phyloP scores from a whole-genome alignment of 2,113 vertebrate species.

The Dromas ardeola region DNA sequence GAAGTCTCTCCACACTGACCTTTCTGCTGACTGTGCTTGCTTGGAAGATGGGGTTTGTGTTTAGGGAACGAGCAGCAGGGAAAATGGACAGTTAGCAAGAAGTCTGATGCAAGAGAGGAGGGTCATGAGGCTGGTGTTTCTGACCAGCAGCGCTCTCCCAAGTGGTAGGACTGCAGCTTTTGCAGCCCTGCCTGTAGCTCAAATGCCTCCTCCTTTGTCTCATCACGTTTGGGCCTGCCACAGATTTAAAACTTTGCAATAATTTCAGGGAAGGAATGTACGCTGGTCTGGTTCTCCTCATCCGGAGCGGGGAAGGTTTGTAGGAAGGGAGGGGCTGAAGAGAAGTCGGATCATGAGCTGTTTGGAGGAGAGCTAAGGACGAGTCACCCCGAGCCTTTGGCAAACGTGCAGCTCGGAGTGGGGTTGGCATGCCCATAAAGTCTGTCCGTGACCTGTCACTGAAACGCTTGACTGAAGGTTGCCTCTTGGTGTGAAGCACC shows the following conservation, averaged over 20 bases:
- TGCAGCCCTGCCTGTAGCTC: neutral
- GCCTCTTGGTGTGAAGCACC: neutral
- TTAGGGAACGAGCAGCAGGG: neutral
- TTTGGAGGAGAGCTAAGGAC: neutral
- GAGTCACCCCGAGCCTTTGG: neutral
- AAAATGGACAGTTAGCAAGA: neutral
- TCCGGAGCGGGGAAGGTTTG: neutral
- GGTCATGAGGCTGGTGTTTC: neutral
- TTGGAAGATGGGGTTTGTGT: neutral
- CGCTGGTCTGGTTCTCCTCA: neutral
- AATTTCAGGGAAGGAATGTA: neutral
- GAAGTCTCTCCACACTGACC: neutral
- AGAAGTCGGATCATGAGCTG: neutral
- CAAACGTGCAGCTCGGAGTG: accelerated
- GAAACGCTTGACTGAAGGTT: neutral
- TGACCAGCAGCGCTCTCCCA: neutral
- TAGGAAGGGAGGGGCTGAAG: neutral
- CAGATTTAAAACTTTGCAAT: neutral
- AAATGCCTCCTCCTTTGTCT: neutral
- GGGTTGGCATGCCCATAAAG: neutral
- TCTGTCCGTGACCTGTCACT: accelerated
- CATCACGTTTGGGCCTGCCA: neutral
- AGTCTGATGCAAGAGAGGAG: neutral
- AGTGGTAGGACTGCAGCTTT: neutral
- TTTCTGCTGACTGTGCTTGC: neutral